Conservation (phyloP, 2,888 invertebrate species). For the Nomada ruficornis region DNA sequence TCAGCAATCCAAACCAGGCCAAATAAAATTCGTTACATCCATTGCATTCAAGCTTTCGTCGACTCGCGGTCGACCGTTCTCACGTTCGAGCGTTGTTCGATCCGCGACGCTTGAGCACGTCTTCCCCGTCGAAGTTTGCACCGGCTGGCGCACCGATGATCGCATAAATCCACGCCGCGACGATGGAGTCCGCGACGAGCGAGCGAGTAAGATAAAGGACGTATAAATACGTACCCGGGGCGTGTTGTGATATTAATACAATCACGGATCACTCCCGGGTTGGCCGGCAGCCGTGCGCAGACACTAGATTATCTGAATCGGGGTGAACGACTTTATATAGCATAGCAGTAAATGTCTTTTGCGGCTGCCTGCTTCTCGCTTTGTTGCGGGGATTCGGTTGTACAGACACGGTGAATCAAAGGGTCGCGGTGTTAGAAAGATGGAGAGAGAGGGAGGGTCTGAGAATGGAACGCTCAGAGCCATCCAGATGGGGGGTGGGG, state of each 20-base stretch:
- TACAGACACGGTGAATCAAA: conserved; percentile 73
- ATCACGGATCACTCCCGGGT: conserved; percentile 84
- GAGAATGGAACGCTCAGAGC: conserved; percentile 47
- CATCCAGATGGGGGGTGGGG: conserved; percentile 23
- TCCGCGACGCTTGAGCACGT: not conserved
- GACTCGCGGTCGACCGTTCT: not conserved
- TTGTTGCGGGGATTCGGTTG: conserved; percentile 76
- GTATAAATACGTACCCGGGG: conserved; percentile 79
- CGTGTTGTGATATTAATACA: conserved; percentile 84
- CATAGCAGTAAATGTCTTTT: conserved; percentile 57
- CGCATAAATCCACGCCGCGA: conserved; percentile 76
- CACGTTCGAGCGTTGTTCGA: not conserved
- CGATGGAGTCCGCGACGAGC: conserved; percentile 54
- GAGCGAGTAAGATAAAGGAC: conserved; percentile 67
- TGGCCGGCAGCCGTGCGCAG: conserved; percentile 82
- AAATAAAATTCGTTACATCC: too few species aligned
- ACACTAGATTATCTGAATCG: conserved; percentile 84
- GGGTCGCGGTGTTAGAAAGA: conserved; percentile 48
- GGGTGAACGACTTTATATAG: conserved; percentile 84
- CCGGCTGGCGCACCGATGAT: conserved; percentile 70
- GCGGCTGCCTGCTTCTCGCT: conserved; percentile 66
- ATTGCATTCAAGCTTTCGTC: not conserved
- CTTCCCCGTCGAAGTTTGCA: conserved; percentile 23
- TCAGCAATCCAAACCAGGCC: too few species aligned
- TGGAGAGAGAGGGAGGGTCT: not conserved